Evolutionary conservation across 2,113 vertebrate genomes (phyloP).

Genomic region (Elachura formosa): DNA sequence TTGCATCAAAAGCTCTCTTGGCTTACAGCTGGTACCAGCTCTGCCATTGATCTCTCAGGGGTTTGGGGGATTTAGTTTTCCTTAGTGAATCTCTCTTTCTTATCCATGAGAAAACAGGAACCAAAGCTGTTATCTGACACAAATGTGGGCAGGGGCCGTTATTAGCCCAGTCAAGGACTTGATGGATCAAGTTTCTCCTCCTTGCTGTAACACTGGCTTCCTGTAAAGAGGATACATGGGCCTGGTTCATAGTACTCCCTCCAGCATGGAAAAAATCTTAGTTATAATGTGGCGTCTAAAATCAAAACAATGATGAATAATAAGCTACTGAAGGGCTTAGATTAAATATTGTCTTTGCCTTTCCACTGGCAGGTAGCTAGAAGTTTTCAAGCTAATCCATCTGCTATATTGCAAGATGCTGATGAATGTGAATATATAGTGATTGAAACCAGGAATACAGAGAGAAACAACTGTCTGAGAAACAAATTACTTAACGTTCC

Average conservation of each 20-base stretch:
- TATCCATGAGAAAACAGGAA: neutral
- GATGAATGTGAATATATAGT: neutral
- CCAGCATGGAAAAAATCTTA: neutral
- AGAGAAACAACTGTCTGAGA: neutral
- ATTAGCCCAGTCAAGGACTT: neutral
- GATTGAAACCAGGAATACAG: neutral
- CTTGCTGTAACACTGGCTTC: neutral
- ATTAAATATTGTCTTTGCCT: neutral
- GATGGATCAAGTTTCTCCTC: neutral
- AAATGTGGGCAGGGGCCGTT: rapidly evolving
- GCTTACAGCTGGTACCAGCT: neutral
- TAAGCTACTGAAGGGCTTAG: neutral
- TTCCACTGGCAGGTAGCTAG: neutral
- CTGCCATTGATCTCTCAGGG: neutral
- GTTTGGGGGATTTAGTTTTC: neutral
- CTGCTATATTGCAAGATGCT: neutral
- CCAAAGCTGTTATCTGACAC: neutral
- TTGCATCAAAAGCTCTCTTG: neutral
- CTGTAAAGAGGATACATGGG: rapidly evolving
- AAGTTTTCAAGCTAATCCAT: neutral
- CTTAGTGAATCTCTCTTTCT: neutral
- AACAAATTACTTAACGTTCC: neutral
- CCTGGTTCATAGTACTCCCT: neutral
- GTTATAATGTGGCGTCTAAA: neutral
- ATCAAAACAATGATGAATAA: neutral